These are phyloP conservation scores for Nycticebus coucang DNA, from an alignment of 2,113 vertebrate genomes.

Conservation along the genomic window DNA sequence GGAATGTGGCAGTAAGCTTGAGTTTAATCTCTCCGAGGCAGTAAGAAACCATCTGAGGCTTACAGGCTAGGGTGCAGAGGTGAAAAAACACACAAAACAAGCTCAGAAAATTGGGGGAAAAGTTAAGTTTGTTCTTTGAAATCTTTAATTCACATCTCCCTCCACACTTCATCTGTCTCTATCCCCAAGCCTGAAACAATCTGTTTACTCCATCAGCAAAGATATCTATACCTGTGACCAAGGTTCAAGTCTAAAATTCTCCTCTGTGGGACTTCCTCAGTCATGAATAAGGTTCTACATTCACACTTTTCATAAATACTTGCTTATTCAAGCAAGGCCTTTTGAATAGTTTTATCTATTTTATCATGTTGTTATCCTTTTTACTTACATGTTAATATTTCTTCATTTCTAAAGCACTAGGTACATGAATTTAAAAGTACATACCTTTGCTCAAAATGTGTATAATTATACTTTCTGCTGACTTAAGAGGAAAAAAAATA, in stretches of 20 bases:
- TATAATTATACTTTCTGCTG: constrained; percentile 49
- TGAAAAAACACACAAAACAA: background rate
- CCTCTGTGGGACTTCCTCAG: background rate
- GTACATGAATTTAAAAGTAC: constrained; percentile 3
- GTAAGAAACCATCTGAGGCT: background rate
- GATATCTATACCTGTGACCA: background rate
- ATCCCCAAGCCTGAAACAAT: background rate
- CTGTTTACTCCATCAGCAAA: background rate
- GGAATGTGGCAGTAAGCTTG: background rate
- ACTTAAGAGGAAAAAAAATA: background rate
- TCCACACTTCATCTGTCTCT: background rate
- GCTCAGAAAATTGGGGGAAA: background rate
- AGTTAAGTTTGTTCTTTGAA: background rate
- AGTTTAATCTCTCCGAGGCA: background rate
- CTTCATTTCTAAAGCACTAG: background rate
- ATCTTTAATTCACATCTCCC: background rate
- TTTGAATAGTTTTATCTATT: background rate
- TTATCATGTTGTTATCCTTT: background rate
- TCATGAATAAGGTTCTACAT: background rate
- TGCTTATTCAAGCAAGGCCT: background rate
- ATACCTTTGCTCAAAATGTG: constrained; percentile 58
- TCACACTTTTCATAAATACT: background rate
- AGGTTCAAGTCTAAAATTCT: background rate
- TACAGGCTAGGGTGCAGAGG: background rate
- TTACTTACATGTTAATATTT: constrained; percentile 32